These are phyloP conservation scores for Solenopsis fugax DNA, from an alignment of 1,140 invertebrate species.

Conservation along the genomic window DNA sequence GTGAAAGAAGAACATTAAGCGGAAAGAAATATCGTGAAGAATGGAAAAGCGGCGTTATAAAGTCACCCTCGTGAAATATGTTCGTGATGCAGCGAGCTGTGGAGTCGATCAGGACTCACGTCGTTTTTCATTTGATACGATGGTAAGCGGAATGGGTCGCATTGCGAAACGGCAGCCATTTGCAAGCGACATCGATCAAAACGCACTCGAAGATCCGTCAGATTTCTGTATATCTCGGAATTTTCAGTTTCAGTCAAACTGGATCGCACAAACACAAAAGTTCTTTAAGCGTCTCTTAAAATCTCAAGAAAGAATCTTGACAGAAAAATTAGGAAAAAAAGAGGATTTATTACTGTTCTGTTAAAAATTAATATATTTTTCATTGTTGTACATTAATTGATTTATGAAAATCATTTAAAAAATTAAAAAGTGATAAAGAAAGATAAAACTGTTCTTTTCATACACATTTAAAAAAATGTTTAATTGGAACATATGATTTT, in stretches of 20 bases:
- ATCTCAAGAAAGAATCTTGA: neutral
- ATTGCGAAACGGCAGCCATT: constrained; percentile 54
- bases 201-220: constrained; percentile 23
- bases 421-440: neutral
- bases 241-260: constrained; percentile 18
- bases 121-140: constrained; percentile 60
- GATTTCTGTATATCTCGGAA: constrained; percentile 17
- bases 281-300: neutral
- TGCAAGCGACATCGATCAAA: constrained; percentile 49
- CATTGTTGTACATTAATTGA: no score
- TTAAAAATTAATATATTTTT: neutral
- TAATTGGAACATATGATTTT: neutral
- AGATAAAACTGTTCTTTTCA: neutral
- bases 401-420: neutral
- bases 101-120: constrained; percentile 50
- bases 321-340: neutral
- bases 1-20: constrained; percentile 53
- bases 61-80: constrained; percentile 62
- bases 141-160: constrained; percentile 35
- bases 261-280: neutral
- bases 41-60: constrained; percentile 60
- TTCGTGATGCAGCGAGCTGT: constrained; percentile 56
- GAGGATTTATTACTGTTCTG: neutral
- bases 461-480: neutral
- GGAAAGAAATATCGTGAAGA: constrained; percentile 58